Base-by-base conservation (phyloP, 2,888 invertebrate genomes). In the Pemphredon lugubris region DNA sequence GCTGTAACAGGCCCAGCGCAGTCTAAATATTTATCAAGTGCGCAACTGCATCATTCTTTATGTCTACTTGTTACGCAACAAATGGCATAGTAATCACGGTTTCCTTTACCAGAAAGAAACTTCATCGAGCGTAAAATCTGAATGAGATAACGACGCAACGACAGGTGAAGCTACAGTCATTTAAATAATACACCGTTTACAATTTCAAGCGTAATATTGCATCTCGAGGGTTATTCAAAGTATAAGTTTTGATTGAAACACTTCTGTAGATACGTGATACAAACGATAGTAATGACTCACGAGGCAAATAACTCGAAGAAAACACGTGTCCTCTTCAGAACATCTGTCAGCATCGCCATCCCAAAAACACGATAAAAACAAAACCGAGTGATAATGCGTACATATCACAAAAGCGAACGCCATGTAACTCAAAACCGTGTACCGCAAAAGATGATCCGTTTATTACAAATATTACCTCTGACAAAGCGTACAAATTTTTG, bases 1-100 rank as follows among this genome's bases (percentile, higher is more conserved):
- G 82, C 81, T 75, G 77, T 85, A 80, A 81, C 63, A 55, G 73
- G 70, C 73, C 81, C 79, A 73, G 75, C 60, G 47, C 67, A 84
- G 84, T 67, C 83, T 84, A 86, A 87, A 87, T 83, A 83, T 87
- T 87, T 87, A 79, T 75, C 72, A 63, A 64, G 55, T 48, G 30
- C 44, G 30, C 57, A 70, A 61, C 69, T 63, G 18, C 40, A 61
- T 44, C 37, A 40, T 48, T 53, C 58, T 57, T 23, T 14, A 13
- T 20, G 30, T 47, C 13, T 13, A 21, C 48, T 11, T 7, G 44
- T 69, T 70, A 53, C 44, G 53, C 64, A 70, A 73, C 37, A 51
- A 64, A 53, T 4, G 39, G 30, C 23, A 11, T 9, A 11, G 32
- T 26, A 26, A 13, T 7, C 23, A 32, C 9, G 30, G 18, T 26